Evolutionary conservation across 1,140 invertebrate species (phyloP).

Genomic region (Drosophila mayri): DNA sequence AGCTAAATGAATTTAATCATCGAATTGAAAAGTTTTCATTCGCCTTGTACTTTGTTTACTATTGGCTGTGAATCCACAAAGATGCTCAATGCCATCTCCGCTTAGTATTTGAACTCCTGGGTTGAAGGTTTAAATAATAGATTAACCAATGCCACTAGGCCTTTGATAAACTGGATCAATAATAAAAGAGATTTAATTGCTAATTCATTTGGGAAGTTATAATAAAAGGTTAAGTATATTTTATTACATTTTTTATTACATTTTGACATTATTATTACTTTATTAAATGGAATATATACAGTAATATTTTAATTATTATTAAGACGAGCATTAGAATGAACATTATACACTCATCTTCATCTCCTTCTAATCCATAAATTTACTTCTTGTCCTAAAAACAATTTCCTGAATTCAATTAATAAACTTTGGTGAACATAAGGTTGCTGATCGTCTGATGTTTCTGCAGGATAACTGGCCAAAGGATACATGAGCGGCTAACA

Average conservation of each 20-base stretch:
- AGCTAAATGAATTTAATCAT: neutral
- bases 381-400: neutral
- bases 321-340: neutral
- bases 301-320: neutral
- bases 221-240: neutral
- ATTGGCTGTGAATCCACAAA: slow-evolving; percentile 14
- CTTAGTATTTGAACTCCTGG: neutral
- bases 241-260: neutral
- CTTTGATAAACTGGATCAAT: neutral
- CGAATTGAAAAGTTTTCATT: neutral
- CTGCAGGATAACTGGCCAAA: neutral
- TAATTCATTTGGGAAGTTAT: neutral
- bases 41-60: slow-evolving; percentile 6
- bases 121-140: slow-evolving; percentile 13
- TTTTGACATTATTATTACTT: neutral
- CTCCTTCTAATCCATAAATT: neutral
- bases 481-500: neutral
- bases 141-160: neutral
- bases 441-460: neutral
- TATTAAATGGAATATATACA: neutral
- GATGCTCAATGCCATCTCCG: slow-evolving; percentile 6
- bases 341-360: neutral
- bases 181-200: neutral
- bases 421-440: neutral
- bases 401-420: neutral